A percentile compares a stretch with the other conserved stretches of the same genome.
These are phyloP conservation scores for Cataglyphis albicans DNA, from an alignment of 2,888 invertebrate genomes.

Conservation along the genomic window DNA sequence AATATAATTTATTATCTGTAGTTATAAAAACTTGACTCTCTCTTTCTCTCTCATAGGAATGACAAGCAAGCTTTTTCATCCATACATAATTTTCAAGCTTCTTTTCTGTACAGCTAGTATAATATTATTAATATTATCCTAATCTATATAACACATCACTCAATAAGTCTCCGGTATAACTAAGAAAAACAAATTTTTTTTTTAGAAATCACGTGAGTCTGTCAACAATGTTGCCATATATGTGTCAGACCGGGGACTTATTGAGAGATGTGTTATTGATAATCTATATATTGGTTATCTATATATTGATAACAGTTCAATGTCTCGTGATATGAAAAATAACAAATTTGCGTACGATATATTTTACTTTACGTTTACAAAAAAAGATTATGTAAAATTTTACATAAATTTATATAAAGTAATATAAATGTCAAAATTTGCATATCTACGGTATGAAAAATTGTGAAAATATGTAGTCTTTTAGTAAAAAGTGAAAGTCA, in stretches of 20 bases:
- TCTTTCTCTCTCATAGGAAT: neutral
- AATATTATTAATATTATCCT: slow-evolving; percentile 14
- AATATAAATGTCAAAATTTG: neutral
- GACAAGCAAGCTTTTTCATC: neutral
- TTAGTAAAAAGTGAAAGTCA: neutral
- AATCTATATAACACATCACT: neutral
- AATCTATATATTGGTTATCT: neutral
- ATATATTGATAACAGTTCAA: slow-evolving; percentile 1
- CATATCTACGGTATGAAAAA: neutral
- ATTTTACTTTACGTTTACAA: neutral
- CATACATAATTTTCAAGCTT: neutral
- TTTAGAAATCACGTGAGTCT: too few relatives aligned
- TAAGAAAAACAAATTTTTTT: too few relatives aligned
- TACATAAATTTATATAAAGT: neutral
- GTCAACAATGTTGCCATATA: too few relatives aligned
- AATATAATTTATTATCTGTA: slow-evolving; percentile 40
- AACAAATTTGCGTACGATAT: slow-evolving; percentile 2
- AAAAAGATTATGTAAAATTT: neutral
- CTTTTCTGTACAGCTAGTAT: neutral
- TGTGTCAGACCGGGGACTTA: too few relatives aligned
- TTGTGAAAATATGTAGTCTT: neutral
- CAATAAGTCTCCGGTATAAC: too few relatives aligned
- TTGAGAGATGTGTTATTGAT: too few relatives aligned
- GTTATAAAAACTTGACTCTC: neutral
- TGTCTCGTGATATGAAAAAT: neutral